Evolutionary conservation across 1,140 invertebrate species (phyloP), one percentile per base, ranked within the genome.

Genomic region (Himalopsyche phryganea): DNA sequence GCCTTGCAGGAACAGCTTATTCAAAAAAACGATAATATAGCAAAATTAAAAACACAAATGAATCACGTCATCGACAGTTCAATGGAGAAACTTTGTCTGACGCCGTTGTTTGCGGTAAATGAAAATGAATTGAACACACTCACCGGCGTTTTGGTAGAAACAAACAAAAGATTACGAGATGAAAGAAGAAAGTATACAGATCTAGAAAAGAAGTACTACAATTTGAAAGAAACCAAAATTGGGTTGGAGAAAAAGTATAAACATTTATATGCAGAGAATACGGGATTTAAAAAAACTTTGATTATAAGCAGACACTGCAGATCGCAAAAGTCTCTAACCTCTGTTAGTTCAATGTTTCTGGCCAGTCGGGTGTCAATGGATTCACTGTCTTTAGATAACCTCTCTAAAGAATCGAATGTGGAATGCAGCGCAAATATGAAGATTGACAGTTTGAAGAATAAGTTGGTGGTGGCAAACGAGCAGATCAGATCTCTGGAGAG

Each of bases 11-110:
- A 56, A 35, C 47, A 56, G 48, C 19, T 56, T 0, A 45, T 40
- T n/a, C 44, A 56, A 7, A 19, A 44, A 18, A 48, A 38, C 7
- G 49, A 68, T 6, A 64, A 71, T 7, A 18, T 69, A 1, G 52
- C 63, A 2, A 64, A 72, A 28, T 61, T 72, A 4, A 61, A 61
- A 10, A 61, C 67, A n/a, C 44, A 56, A 11, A 17, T 56, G 14
- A 48, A 32, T 1, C 47, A 40, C 11, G 45, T 56, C 13, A 56
- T 56, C 6, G 48, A 58, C 13, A 50, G 41, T 23, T 58, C 55
- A 2, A 23, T 58, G 13, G 47, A 58, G 38, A 58, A 58, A 50
- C 17, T 58, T 32, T 58, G 45, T 19, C 50, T 50, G 13, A 44
- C 49, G 14, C 55, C 55, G 0, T 44, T 58, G 28, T 28, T 50